Evolutionary conservation across 2,113 vertebrate species (phyloP), one percentile per base, ranked within the genome.

Genomic region (Glaucomys volans): DNA sequence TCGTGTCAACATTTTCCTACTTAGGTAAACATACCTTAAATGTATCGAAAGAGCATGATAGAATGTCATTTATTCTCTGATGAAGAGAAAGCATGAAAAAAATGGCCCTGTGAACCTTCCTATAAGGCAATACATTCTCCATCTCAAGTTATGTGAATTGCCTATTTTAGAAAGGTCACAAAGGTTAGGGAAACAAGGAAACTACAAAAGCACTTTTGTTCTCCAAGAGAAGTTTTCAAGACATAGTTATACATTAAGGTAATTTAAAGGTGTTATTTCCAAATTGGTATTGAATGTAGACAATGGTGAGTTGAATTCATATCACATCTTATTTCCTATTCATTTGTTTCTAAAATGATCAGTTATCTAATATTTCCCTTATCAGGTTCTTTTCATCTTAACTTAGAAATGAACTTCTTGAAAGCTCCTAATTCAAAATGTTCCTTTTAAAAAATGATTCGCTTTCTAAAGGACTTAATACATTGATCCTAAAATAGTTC

Each of bases 231-330:
- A 20, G 52, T 89, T 95, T 93, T 66, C 7, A 92, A 88, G 44
- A 87, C 72, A 64, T 52, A 59, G 4, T 5, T 8, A 47, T 64
- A 54, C 62, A 85, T 57, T 64, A 62, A 14, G 50, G 24, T 44
- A 90, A 57, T 82, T 30, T 85, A 26, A 87, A 77, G 16, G 52
- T 71, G 47, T 83, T 95, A 66, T 84, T 94, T 86, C 71, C 8
- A 71, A 37, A 32, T 59, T 37, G n/a, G 24, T 14, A 82, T 83
- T 37, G 90, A 77, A 91, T 69, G 4, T 35, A 94, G 40, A 47
- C 11, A 77, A 74, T n/a, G 72, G 20, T 67, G 44, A 90, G 26
- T 54, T 84, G 8, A 84, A 92, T 37, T 16, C 30, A 71, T 64
- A 35, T 4, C 35, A 82, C 54, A 52, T 62, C 71, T 84, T 66